Evolutionary conservation across 2,888 invertebrate species (phyloP).

Genomic region (Diaprepes abbreviatus): DNA sequence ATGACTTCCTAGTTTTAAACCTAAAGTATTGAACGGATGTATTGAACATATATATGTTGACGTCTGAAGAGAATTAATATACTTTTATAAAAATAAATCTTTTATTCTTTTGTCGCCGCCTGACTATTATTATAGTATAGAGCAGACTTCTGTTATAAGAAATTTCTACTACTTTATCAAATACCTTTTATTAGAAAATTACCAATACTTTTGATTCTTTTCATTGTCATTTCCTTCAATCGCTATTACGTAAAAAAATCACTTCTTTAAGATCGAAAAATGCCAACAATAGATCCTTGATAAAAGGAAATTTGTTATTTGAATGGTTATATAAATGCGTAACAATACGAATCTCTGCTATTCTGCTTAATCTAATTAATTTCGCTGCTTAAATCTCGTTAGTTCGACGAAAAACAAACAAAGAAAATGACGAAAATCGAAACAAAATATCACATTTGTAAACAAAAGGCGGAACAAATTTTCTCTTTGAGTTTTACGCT

Average conservation of each 20-base stretch:
- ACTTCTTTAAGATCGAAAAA: not conserved
- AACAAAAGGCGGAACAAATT: not conserved
- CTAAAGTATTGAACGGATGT: too few species aligned
- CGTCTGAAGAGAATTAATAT: too few species aligned
- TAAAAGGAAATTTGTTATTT: not conserved
- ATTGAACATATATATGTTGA: too few species aligned
- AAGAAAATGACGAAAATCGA: conserved; percentile 7
- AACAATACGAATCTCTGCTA: not conserved
- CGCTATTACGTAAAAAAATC: not conserved
- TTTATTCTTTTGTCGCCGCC: too few species aligned
- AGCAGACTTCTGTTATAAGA: too few species aligned
- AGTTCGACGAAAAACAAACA: not conserved
- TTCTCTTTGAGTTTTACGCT: not conserved
- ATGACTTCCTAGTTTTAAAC: too few species aligned
- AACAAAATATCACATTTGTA: conserved; percentile 13
- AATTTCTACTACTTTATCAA: too few species aligned
- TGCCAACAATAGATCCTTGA: not conserved
- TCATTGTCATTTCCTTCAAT: not conserved
- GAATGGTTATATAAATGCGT: not conserved
- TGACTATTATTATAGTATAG: too few species aligned
- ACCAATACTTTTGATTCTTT: not conserved
- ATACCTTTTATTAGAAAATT: too few species aligned
- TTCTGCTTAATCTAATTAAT: conserved; percentile 13
- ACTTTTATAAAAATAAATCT: too few species aligned
- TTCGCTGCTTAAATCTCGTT: not conserved